Base-by-base conservation (phyloP, 2,797 vertebrate species). In the Enteromius argenteus region DNA sequence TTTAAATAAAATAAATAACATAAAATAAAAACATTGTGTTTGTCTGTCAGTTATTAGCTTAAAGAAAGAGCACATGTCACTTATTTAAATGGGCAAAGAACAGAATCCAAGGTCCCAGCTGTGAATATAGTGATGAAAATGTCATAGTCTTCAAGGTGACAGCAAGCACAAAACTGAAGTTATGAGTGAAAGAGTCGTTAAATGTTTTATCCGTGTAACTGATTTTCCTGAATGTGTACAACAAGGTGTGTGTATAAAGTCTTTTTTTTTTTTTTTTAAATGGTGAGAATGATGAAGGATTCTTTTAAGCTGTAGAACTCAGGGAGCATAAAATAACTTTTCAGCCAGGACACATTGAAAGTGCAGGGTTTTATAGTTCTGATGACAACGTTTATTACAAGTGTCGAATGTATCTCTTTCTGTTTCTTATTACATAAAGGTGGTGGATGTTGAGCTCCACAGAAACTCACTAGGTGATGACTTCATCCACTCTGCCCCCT, bases 371-470 rank as follows among this genome's bases (percentile, higher is more conserved):
- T 76, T 76, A 39, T 58, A 42, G 53, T 23, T 76, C 3, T 39
- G n/a, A 58, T 76, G 53, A 60, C 53, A 6, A 23, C 14, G 35
- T 27, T 77, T 77, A 42, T 60, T 60, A 37, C 53, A 76, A 39
- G 51, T 39, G 32, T 39, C 32, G 58, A 23, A 39, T 39, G 17
- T 58, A 23, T 42, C 42, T 42, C 39, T 42, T 42, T 42, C 42
- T 42, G 15, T 49, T 71, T 4, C 10, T 44, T 68, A 32, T 39
- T 76, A 67, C 14, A 9, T 80, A 17, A 89, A 99, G 98, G 98
- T 99, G 75, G 98, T 99, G 85, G 98, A 99, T 81, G 98, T 99
- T 89, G 98, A 99, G 88, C 96, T 99, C 2, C 96, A 97, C 69
- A 96, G 97, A 85, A 96, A 96, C 93, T 97, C 98, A 67, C 94